Evolutionary conservation across 2,113 vertebrate species (phyloP), one percentile per base, ranked within the genome.

Genomic region (Hemiscyllium ocellatum): DNA sequence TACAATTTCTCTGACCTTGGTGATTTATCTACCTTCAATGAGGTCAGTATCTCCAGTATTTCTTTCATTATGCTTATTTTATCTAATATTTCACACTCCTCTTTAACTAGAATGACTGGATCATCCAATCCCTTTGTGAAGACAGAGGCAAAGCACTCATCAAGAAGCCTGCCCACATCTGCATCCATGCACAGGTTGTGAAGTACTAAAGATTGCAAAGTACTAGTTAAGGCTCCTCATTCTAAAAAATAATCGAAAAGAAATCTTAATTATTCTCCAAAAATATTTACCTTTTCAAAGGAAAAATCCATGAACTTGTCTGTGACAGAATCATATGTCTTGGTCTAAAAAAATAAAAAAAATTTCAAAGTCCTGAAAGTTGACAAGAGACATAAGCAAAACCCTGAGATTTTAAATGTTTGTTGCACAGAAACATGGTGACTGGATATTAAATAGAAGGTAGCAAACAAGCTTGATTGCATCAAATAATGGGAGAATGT

Each of bases 271-370:
- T 72, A 95, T 69, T 26, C 42, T 47, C 97, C 76, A 95, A 97
- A 97, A 61, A 95, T 12, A 69, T 65, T 96, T 98, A 99, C 99
- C 99, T 99, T 99, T 98, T 99, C 99, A 97, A 99, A 99, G 95
- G 99, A 99, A 97, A 99, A 99, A 97, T 99, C 99, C 99, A 99
- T 99, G 96, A 99, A 99, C 97, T 99, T 99, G 97, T 99, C 99
- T 1, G 99, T 99, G 96, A 99, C 99, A 2, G 99, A 99, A 98
- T 99, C 99, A 0, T 99, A 99, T 1, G 99, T 99, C 97, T 99
- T 99, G 6, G 99, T 99, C 99, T 99, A 97, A 95, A 96, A 96
- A 96, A 96, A 52, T 96, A 95, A 96, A 89, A 96, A 95, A 33
- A 90, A 95, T 26, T 95, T 95, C 42, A 50, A 72, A 4, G 52